Percentiles rank a stretch among this genome's conserved stretches.
phyloP scores from a whole-genome alignment of 2,797 vertebrate species.

The Oophaga sylvatica region DNA sequence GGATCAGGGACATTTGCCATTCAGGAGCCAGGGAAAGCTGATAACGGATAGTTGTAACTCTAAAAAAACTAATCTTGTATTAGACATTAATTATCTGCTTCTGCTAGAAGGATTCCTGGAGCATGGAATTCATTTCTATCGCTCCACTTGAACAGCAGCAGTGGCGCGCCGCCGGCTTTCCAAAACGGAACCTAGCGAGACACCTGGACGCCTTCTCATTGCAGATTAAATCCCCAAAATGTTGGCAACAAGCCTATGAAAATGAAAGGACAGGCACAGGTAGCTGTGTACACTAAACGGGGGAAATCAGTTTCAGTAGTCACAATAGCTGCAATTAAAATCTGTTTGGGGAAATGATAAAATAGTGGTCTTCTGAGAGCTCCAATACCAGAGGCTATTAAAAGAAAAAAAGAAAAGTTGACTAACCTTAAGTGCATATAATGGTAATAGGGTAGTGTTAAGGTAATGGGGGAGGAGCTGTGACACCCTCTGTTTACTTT shows the following conservation, averaged over 20 bases:
- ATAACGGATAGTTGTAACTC: neutral
- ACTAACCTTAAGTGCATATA: neutral
- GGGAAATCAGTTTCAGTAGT: neutral
- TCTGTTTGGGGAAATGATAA: neutral
- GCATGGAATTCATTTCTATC: neutral
- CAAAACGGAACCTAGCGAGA: neutral
- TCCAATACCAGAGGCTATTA: too few species aligned
- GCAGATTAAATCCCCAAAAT: neutral
- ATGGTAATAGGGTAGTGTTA: neutral
- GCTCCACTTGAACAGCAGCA: neutral
- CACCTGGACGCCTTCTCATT: neutral
- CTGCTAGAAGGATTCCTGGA: neutral
- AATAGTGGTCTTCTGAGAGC: too few species aligned
- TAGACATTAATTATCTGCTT: neutral
- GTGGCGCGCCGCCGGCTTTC: neutral
- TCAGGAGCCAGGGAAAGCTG: neutral
- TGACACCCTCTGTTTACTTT: neutral
- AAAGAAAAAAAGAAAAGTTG: neutral
- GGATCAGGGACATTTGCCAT: neutral
- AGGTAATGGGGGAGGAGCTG: neutral
- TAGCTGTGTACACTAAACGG: neutral
- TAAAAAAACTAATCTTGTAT: neutral
- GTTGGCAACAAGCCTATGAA: neutral
- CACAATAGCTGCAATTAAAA: neutral
- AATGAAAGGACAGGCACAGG: neutral